Evolutionary conservation across 2,888 invertebrate genomes (phyloP).

Genomic region (Prosapia bicincta): DNA sequence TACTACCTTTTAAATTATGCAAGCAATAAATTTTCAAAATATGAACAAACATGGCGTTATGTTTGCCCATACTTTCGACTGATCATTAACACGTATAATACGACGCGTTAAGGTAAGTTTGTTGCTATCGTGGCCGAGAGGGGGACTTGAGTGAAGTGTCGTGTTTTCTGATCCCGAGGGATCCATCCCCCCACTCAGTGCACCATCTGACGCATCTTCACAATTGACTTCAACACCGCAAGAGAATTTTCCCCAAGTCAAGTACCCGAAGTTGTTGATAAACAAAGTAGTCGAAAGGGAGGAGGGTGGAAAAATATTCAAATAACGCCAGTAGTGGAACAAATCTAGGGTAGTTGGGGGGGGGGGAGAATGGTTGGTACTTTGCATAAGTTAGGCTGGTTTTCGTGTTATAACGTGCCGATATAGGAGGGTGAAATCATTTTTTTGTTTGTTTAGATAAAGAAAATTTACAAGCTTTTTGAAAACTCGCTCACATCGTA

Average conservation of each 20-base stretch:
- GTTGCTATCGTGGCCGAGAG: constrained; percentile 12
- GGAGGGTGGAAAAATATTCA: not conserved
- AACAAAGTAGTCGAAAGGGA: not conserved
- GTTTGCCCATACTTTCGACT: no score
- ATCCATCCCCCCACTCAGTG: constrained; percentile 2
- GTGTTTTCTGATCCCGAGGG: constrained; percentile 20
- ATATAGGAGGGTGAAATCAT: no score
- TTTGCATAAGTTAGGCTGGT: not conserved
- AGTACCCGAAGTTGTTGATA: not conserved
- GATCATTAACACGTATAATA: no score
- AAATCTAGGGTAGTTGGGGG: not conserved
- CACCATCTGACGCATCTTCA: constrained; percentile 25
- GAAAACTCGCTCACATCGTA: no score
- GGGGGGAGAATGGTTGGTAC: not conserved
- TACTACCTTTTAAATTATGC: no score
- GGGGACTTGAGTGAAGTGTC: constrained; percentile 25
- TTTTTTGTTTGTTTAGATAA: no score
- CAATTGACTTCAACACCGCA: constrained; percentile 25
- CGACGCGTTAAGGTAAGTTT: constrained; percentile 7
- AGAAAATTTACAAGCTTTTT: no score
- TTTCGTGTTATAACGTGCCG: no score
- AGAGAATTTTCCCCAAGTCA: not conserved
- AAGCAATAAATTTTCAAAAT: no score
- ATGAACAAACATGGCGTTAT: no score
- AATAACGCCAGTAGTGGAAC: not conserved